Conservation (phyloP, 2,888 invertebrate genomes). For the Cheilosia vulpina region DNA sequence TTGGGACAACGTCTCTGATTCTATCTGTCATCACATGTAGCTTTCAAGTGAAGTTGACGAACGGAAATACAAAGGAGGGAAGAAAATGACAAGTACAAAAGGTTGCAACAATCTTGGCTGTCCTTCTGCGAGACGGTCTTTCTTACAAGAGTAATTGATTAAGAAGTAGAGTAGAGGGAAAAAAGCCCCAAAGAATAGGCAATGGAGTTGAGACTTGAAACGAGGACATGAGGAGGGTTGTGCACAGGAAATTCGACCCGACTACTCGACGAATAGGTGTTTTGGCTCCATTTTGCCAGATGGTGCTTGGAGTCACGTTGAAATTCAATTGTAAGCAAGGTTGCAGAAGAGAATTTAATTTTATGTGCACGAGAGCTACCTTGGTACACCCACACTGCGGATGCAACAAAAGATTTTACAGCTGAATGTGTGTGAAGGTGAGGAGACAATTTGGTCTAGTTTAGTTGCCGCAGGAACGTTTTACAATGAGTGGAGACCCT, state of each 20-base stretch:
- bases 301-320: not conserved
- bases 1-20: constrained; percentile 44
- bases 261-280: not conserved
- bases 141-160: constrained; percentile 9
- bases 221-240: not conserved
- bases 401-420: too few relatives aligned
- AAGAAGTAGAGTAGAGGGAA: not conserved
- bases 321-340: too few relatives aligned
- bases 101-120: constrained; percentile 37
- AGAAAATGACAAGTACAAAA: constrained; percentile 20
- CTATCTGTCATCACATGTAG: constrained; percentile 32
- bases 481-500: too few relatives aligned
- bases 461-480: too few relatives aligned
- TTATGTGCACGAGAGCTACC: too few relatives aligned
- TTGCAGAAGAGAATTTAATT: too few relatives aligned
- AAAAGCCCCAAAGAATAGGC: not conserved
- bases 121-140: constrained; percentile 29
- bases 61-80: constrained; percentile 41
- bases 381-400: too few relatives aligned
- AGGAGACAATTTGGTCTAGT: too few relatives aligned
- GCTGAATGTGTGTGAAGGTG: too few relatives aligned
- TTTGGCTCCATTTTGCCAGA: not conserved
- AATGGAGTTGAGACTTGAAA: not conserved
- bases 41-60: constrained; percentile 47
- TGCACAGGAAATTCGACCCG: not conserved